Evolutionary conservation across 2,113 vertebrate species (phyloP).

Genomic region (Leucopsar rothschildi): DNA sequence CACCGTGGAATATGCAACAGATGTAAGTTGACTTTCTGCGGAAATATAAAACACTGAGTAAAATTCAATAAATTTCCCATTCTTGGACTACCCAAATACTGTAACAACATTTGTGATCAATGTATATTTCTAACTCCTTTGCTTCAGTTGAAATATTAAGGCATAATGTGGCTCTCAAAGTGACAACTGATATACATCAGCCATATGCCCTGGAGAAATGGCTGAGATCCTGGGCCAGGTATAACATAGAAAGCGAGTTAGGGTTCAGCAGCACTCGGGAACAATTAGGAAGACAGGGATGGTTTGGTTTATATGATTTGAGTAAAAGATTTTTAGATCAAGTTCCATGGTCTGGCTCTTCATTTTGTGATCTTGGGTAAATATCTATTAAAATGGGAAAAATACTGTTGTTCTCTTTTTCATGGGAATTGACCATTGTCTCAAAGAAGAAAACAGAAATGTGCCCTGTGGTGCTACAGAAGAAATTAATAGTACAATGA

Average conservation of each 20-base stretch:
- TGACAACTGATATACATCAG: not conserved
- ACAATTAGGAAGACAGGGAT: not conserved
- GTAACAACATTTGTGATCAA: not conserved
- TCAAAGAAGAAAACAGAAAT: not conserved
- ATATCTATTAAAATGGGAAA: not conserved
- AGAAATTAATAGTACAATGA: not conserved
- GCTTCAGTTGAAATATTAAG: not conserved
- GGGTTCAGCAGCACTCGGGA: not conserved
- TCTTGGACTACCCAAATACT: not conserved
- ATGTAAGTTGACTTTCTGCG: constrained; percentile 48
- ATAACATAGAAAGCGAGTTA: not conserved
- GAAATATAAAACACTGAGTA: not conserved
- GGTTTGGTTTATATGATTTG: not conserved
- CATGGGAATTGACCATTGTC: not conserved
- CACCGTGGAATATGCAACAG: constrained; percentile 41
- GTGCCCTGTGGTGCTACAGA: not conserved
- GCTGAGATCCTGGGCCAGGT: not conserved
- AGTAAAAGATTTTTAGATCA: not conserved
- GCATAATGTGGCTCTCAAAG: not conserved
- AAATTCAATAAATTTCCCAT: not conserved
- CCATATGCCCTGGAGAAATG: not conserved
- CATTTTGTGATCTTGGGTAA: not conserved
- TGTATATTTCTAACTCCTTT: not conserved
- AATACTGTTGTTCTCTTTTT: not conserved
- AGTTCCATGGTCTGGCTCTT: not conserved